Evolutionary conservation across 2,888 invertebrate genomes (phyloP).

Genomic region (Arrhopalites spinosus): DNA sequence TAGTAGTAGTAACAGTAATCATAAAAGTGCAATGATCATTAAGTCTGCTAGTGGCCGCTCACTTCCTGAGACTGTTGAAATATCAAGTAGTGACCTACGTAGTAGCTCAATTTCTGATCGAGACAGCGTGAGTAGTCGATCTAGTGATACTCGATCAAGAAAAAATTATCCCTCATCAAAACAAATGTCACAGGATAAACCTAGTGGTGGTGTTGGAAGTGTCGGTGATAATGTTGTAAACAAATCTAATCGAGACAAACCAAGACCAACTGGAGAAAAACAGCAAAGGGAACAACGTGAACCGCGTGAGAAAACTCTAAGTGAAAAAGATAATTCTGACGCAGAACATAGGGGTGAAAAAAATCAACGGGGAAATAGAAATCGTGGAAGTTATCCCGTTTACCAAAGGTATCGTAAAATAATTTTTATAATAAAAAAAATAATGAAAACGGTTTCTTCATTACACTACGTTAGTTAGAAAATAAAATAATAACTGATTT

Average conservation of each 20-base stretch:
- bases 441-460: background rate
- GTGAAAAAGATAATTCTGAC: constrained; percentile 12
- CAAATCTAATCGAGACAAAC: background rate
- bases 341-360: constrained; percentile 21
- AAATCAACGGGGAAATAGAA: constrained; percentile 33
- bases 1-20: background rate
- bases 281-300: background rate
- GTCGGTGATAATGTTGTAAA: background rate
- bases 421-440: background rate
- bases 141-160: constrained; percentile 20
- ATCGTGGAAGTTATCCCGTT: constrained; percentile 47
- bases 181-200: too few species aligned
- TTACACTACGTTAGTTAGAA: background rate
- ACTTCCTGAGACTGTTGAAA: background rate
- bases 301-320: constrained; percentile 32
- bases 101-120: constrained; percentile 30
- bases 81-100: background rate
- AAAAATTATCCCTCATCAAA: constrained; percentile 6
- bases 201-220: constrained; percentile 1
- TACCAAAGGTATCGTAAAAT: constrained; percentile 37
- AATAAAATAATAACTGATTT: background rate
- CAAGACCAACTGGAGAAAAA: constrained; percentile 11
- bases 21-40: constrained; percentile 27
- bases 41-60: constrained; percentile 27
- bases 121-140: constrained; percentile 33